Evolutionary conservation across 2,888 invertebrate genomes (phyloP), one percentile per base, ranked within the genome.

Genomic region (Caenorhabditis japonica): DNA sequence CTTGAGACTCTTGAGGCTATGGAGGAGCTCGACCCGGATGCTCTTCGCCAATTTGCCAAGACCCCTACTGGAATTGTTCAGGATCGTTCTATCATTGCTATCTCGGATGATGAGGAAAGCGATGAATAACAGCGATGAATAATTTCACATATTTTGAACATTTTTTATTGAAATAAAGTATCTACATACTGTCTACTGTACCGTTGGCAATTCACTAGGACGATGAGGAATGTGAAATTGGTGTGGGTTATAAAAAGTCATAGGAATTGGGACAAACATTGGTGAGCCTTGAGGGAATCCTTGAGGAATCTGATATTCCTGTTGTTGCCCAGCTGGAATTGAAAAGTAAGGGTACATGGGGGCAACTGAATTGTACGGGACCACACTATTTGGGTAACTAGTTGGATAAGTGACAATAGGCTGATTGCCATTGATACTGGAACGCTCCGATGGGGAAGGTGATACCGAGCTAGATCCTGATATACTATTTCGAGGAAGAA

Each of bases 1-100:
- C 87, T 90, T 76, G 89, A 89, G 49, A 87, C 88, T 34, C 88
- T 89, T 77, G 78, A 80, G 44, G 82, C 81, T 17, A 83, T 86
- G 73, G 86, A 87, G 58, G 78, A 68, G 13, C 53, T 79, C 15
- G 79, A 80, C 36, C 83, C 84, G 83, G 83, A 88, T 89, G 82
- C 83, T 15, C 76, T 86, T 17, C 75, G 85, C 23, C 60, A 77
- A 19, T 73, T 62, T 10, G 53, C 77, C 10, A 82, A 82, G 69
- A 81, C 81, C 10, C 81, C 81, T 10, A 81, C 81, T 41, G 81
- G 81, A 56, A 76, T 80, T 17, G 79, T 77, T 2, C 60, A 70
- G 33, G 75, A 75, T 47, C 62, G 64, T 13, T 55, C 66, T 3
- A 13, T 59, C 19, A 58, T 72, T 23, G 58, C 60, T 8, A 51